phyloP scores from a whole-genome alignment of 2,888 invertebrate genomes.

The Maniola hyperantus region DNA sequence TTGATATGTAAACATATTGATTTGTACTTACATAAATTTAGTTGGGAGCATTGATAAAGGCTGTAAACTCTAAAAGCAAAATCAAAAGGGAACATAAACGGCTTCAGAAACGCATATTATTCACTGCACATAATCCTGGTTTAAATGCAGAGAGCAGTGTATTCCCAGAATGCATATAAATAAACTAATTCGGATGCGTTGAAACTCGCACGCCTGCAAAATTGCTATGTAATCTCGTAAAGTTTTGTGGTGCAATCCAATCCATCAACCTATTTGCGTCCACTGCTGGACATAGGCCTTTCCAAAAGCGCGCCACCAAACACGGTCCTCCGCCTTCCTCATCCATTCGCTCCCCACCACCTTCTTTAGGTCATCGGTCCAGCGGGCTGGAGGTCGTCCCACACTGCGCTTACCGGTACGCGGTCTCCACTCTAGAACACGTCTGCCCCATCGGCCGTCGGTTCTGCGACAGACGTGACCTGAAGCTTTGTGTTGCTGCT shows the following conservation, averaged over 20 bases:
- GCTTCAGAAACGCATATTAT: background rate
- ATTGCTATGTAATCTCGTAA: conserved; percentile 1
- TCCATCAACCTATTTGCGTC: no score
- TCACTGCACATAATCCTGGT: background rate
- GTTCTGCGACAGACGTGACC: no score
- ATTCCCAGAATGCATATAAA: conserved; percentile 5
- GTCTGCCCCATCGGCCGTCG: no score
- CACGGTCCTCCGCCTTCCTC: no score
- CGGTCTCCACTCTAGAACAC: no score
- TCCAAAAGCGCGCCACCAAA: no score
- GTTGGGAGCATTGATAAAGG: background rate
- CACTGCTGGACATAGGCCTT: no score
- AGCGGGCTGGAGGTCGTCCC: no score
- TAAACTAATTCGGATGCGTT: conserved; percentile 7
- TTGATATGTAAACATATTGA: background rate
- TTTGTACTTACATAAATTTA: background rate
- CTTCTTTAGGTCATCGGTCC: no score
- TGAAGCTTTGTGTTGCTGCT: no score
- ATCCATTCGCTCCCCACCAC: no score
- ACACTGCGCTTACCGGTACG: no score
- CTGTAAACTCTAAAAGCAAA: background rate
- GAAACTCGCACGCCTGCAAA: background rate
- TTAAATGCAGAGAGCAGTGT: background rate
- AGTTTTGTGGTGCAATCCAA: background rate
- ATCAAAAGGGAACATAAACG: conserved; percentile 2